Evolutionary conservation across 2,797 vertebrate genomes (phyloP).

Genomic region (Sphenopsis melanotis): DNA sequence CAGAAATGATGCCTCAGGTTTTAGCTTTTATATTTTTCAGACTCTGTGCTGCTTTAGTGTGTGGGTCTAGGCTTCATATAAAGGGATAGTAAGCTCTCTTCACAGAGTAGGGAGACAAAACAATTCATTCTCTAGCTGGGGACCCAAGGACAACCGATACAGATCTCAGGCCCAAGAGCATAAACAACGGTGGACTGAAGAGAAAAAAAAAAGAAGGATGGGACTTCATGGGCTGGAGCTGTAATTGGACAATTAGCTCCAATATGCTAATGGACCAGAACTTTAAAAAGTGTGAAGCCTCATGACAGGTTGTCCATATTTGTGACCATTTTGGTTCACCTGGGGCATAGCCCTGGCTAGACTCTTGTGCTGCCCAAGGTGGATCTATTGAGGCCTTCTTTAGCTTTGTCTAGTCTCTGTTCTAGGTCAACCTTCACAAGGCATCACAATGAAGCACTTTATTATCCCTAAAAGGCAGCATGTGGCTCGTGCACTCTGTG

Average conservation of each 20-base stretch:
- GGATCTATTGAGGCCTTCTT: background rate
- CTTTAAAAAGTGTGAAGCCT: background rate
- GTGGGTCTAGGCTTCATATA: background rate
- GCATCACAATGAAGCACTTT: constrained; percentile 48
- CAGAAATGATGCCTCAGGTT: background rate
- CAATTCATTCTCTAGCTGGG: background rate
- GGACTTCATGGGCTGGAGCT: background rate
- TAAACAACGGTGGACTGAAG: background rate
- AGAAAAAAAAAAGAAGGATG: background rate
- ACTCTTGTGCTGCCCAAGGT: background rate
- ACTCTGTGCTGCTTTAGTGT: background rate
- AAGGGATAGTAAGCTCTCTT: background rate
- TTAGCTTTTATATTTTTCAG: background rate
- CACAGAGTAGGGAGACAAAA: background rate
- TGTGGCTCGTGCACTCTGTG: constrained; percentile 42
- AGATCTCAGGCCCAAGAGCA: background rate
- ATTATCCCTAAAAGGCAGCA: constrained; percentile 66
- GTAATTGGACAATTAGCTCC: background rate
- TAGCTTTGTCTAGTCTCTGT: background rate
- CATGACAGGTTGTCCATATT: background rate
- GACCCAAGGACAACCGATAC: background rate
- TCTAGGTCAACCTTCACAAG: background rate
- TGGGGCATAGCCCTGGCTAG: background rate
- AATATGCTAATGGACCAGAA: background rate
- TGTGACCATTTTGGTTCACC: background rate